phyloP scores from a whole-genome alignment of 2,888 invertebrate genomes.

The Epicampocera succincta region DNA sequence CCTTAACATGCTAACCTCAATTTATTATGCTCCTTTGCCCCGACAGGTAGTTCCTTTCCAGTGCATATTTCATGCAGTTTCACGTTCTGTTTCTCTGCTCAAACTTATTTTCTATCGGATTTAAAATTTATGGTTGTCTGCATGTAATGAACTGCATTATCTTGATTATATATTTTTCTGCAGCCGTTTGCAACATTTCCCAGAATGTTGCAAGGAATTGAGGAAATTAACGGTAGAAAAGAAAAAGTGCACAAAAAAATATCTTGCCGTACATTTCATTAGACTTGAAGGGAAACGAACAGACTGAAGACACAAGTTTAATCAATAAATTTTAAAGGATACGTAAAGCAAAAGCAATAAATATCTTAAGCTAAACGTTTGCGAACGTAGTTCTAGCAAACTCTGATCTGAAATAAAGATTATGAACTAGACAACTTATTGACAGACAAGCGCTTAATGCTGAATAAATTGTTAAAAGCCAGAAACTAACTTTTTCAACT shows the following conservation, averaged over 20 bases:
- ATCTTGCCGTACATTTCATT: background rate
- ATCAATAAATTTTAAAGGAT: conserved; percentile 51
- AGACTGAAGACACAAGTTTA: conserved; percentile 29
- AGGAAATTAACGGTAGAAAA: conserved; percentile 6
- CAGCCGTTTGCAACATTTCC: conserved; percentile 22
- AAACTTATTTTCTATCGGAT: conserved; percentile 55
- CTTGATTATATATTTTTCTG: conserved; percentile 48
- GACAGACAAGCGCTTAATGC: conserved; percentile 56
- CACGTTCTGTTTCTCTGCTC: background rate
- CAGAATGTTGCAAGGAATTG: conserved; percentile 23
- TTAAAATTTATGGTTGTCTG: conserved; percentile 67
- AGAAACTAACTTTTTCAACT: background rate
- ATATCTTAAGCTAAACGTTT: conserved; percentile 17
- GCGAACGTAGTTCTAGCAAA: background rate
- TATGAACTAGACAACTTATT: conserved; percentile 51
- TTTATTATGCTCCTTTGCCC: conserved; percentile 45
- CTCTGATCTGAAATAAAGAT: conserved; percentile 2
- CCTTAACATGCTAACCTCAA: conserved; percentile 67
- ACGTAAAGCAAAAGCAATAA: conserved; percentile 24
- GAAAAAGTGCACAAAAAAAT: background rate
- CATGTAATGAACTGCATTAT: conserved; percentile 68
- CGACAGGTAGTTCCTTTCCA: background rate
- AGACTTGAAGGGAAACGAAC: background rate
- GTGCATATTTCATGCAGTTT: conserved; percentile 20
- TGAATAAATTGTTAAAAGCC: conserved; percentile 12